phyloP scores from a whole-genome alignment of 2,113 vertebrate species.

The Gallinago undulata region DNA sequence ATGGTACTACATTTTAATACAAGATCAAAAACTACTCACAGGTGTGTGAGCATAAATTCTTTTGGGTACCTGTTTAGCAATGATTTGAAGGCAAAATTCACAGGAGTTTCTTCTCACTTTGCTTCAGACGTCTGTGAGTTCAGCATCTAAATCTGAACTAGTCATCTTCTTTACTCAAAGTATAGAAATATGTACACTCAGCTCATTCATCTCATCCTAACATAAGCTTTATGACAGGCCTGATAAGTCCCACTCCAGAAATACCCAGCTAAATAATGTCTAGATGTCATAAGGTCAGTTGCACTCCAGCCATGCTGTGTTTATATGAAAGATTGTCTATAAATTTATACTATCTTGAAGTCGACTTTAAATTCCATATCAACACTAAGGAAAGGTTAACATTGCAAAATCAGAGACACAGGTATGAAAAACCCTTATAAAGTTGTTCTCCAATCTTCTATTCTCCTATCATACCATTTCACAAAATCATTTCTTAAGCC shows the following conservation, averaged over 20 bases:
- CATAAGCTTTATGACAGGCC: background rate
- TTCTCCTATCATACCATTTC: background rate
- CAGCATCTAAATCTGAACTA: background rate
- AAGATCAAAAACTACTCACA: background rate
- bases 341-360: background rate
- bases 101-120: background rate
- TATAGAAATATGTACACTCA: background rate
- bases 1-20: background rate
- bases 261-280: background rate
- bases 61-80: too few species aligned
- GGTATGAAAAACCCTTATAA: background rate
- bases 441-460: background rate
- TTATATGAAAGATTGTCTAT: background rate
- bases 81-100: background rate
- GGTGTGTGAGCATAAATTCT: background rate
- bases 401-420: background rate
- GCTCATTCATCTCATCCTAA: background rate
- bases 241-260: background rate
- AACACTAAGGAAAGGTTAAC: background rate
- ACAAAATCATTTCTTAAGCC: background rate
- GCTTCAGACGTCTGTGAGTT: background rate
- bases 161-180: background rate
- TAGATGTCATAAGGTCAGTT: fast-evolving
- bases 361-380: background rate
- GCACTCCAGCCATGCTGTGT: background rate